These are phyloP conservation scores for Apodemus agrarius DNA, from an alignment of 2,797 vertebrate species.

Conservation along the genomic window DNA sequence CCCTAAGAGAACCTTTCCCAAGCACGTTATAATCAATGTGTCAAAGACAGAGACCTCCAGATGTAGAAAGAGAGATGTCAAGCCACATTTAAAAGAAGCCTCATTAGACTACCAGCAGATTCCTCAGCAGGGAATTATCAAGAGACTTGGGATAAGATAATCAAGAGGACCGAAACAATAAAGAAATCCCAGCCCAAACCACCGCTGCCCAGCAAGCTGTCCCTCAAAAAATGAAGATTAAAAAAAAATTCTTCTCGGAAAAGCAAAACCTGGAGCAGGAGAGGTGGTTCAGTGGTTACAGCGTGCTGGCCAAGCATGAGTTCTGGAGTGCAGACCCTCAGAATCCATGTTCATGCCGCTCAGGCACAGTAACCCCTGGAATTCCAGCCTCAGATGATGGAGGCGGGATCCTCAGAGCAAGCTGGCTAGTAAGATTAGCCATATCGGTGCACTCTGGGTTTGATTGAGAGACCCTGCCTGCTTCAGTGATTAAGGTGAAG, in stretches of 20 bases:
- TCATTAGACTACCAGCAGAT: not conserved
- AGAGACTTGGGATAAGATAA: not conserved
- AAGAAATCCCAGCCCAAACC: not conserved
- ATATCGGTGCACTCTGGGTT: not conserved
- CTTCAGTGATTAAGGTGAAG: not conserved
- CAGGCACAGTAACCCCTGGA: not conserved
- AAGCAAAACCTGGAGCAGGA: not conserved
- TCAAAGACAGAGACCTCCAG: not conserved
- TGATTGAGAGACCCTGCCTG: not conserved
- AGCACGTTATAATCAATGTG: not conserved
- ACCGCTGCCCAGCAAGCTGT: not conserved
- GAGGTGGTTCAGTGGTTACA: not conserved
- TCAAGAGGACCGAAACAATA: not conserved
- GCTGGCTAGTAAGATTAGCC: not conserved
- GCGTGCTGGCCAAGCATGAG: no score
- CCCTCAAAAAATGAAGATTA: not conserved
- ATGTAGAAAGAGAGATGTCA: not conserved
- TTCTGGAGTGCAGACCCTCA: not conserved
- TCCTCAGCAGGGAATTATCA: not conserved
- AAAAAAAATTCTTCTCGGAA: not conserved
- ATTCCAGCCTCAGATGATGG: not conserved
- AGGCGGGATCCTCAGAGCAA: not conserved
- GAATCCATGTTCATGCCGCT: not conserved
- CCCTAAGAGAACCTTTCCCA: not conserved
- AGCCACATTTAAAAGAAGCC: not conserved